phyloP scores from a whole-genome alignment of 2,113 vertebrate genomes.

The Apeltes quadracus region DNA sequence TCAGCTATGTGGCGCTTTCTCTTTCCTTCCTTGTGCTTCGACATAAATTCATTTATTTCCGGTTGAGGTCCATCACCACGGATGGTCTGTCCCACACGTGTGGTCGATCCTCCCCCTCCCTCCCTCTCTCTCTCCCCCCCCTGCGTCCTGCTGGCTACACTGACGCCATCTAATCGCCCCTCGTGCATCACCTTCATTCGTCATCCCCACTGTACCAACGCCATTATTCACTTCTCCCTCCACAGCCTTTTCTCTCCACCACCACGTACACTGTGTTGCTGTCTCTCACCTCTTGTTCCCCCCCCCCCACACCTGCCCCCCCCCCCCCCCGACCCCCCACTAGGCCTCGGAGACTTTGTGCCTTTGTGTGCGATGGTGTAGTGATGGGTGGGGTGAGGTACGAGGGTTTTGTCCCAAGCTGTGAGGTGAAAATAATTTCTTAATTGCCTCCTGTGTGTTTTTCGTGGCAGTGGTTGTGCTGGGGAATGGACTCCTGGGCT shows the following conservation, averaged over 20 bases:
- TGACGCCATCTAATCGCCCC: constrained; percentile 51
- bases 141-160: constrained; percentile 25
- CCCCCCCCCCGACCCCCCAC: background rate
- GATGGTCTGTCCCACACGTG: constrained; percentile 1
- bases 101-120: constrained; percentile 4
- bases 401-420: constrained; percentile 54
- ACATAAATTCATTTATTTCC: constrained; percentile 42
- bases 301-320: background rate
- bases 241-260: background rate
- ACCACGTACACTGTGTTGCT: background rate
- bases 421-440: constrained; percentile 72
- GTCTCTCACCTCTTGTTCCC: background rate
- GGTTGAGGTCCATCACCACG: constrained; percentile 44
- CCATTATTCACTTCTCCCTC: constrained; percentile 50
- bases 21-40: background rate
- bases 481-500: constrained; percentile 51
- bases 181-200: constrained; percentile 62
- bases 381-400: constrained; percentile 19
- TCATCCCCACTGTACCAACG: constrained; percentile 31
- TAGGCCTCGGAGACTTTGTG: constrained; percentile 36
- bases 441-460: constrained; percentile 59
- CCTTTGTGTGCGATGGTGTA: constrained; percentile 45
- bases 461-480: constrained; percentile 44
- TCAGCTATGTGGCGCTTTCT: background rate
- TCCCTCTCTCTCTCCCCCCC: constrained; percentile 22